A percentile compares a stretch with the other conserved stretches of the same genome.
Evolutionary conservation across 1,140 invertebrate species (phyloP).

Genomic region (Cydia fagiglandana): DNA sequence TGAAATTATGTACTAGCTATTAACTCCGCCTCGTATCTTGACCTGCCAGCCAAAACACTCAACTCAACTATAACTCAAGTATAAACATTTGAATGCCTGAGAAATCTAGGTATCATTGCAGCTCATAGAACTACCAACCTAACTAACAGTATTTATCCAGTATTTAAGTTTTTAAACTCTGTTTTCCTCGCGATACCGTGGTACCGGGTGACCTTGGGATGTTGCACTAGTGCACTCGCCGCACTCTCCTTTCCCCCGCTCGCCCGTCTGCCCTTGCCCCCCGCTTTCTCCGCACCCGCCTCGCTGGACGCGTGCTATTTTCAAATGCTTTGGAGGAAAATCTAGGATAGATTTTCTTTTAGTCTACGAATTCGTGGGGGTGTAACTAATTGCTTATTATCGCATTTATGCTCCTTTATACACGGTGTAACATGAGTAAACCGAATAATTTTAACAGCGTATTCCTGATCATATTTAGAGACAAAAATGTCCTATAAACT

Average conservation of each 20-base stretch:
- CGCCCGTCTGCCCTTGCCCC: conserved; percentile 25
- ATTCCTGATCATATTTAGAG: no score
- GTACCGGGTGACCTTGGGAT: conserved; percentile 56
- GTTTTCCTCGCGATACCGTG: conserved; percentile 32
- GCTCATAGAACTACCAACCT: no score
- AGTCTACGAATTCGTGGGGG: not conserved
- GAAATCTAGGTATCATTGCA: no score
- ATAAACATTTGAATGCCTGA: no score
- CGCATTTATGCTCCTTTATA: not conserved
- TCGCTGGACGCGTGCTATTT: conserved; percentile 33
- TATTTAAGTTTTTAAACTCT: not conserved
- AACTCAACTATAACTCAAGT: no score
- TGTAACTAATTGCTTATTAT: not conserved
- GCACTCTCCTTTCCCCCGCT: conserved; percentile 32
- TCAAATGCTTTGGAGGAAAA: not conserved
- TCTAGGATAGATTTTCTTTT: not conserved
- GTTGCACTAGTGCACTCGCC: conserved; percentile 46
- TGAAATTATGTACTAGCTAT: no score
- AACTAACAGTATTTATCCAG: no score
- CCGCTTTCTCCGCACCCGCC: conserved; percentile 28
- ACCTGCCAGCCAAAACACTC: no score
- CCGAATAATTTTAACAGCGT: no score
- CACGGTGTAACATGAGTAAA: no score
- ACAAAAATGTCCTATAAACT: no score
- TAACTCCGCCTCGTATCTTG: no score